These are phyloP conservation scores for Sebastes miniatus DNA, from an alignment of 2,797 vertebrate genomes.

Conservation along the genomic window DNA sequence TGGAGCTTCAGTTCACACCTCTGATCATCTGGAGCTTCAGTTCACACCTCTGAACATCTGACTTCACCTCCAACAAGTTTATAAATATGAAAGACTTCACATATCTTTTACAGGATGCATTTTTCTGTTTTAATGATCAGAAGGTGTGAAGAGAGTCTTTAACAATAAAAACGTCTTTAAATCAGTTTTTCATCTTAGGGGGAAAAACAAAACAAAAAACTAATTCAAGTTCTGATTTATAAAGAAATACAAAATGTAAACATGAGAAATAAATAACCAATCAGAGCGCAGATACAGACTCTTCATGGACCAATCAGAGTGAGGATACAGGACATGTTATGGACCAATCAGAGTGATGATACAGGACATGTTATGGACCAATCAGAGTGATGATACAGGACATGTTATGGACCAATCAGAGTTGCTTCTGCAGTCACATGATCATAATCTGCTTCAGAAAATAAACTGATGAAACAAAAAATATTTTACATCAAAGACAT, in stretches of 20 bases:
- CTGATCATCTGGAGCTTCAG: not conserved
- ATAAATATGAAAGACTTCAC: slow-evolving; percentile 2
- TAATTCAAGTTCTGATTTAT: slow-evolving; percentile 32
- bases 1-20: not conserved
- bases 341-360: not conserved
- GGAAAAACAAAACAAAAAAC: slow-evolving; percentile 78
- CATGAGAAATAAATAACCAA: slow-evolving; percentile 74
- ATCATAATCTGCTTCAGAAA: slow-evolving; percentile 1
- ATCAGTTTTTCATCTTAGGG: slow-evolving; percentile 86
- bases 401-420: not conserved
- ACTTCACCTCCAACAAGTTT: not conserved
- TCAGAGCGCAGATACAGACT: not conserved
- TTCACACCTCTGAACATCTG: too few relatives aligned
- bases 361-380: not conserved
- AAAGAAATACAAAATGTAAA: slow-evolving; percentile 93
- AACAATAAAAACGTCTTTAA: slow-evolving; percentile 82
- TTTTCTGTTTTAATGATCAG: slow-evolving; percentile 13
- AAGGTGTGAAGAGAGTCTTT: not conserved
- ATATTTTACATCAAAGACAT: slow-evolving; percentile 97
- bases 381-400: not conserved
- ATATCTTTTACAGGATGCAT: slow-evolving; percentile 4
- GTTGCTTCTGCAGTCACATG: slow-evolving; percentile 15
- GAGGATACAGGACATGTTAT: not conserved
- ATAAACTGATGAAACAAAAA: slow-evolving; percentile 74
- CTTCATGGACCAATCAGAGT: not conserved